Evolutionary conservation across 1,140 invertebrate species (phyloP), one percentile per base, ranked within the genome.

Genomic region (Temnothorax curvispinosus): DNA sequence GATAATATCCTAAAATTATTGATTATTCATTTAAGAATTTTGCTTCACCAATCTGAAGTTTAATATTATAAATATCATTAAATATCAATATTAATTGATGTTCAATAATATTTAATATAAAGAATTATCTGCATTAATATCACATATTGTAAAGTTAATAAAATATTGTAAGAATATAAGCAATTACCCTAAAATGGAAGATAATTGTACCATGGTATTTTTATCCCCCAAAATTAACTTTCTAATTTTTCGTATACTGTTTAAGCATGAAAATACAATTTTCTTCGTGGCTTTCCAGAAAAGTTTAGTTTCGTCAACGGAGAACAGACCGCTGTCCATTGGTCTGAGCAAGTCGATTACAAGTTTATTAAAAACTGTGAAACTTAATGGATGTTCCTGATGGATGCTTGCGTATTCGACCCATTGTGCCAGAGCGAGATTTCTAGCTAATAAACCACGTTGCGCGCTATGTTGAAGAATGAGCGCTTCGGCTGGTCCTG

Each of bases 401-500:
- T 98, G 98, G 35, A 98, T 96, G 11, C 96, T 96, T 35, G 97
- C 96, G 93, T 96, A 98, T 60, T 98, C 97, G 56, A 96, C 94
- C 97, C 97, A 98, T 93, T 98, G 96, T 27, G 97, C 96, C 0
- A 98, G 93, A 2, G 95, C 94, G 78, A 97, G 96, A 92, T 97
- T 97, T 8, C 96, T 96, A 3, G 94, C 95, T 0, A 96, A 96
- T 7, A 99, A 95, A 32, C 99, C 98, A 86, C 98, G 98, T 94
- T 99, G 99, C 13, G 98, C 98, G 47, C 97, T 97, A 95, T 99
- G 98, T 94, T 99, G 99, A 52, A 98, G 97, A 1, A 99, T 96
- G 47, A 99, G 97, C 0, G 97, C 97, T 92, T 98, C 97, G 0
- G 98, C 98, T 41, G 97, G 96, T 35, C 97, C 96, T 54, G 97